phyloP scores from a whole-genome alignment of 2,797 vertebrate species.

The Sebastes trivittatus region DNA sequence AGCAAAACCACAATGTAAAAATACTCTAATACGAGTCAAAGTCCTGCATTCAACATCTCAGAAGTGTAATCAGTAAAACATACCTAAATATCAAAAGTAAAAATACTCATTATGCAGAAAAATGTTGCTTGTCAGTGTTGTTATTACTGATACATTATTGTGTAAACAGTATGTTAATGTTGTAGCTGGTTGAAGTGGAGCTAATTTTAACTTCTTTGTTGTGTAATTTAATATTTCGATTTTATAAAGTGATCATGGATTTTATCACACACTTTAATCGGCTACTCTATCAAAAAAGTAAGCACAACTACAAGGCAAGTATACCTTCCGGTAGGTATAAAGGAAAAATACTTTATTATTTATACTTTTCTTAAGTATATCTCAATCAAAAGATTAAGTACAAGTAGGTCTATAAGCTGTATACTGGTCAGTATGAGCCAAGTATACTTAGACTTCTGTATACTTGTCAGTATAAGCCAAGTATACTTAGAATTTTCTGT shows the following conservation, averaged over 20 bases:
- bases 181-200: not conserved
- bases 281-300: no score
- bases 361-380: no score
- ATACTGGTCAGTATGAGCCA: no score
- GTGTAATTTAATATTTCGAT: not conserved
- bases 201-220: not conserved
- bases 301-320: no score
- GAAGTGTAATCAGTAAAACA: not conserved
- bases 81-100: not conserved
- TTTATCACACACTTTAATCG: not conserved
- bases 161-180: not conserved
- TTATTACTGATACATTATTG: not conserved
- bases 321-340: no score
- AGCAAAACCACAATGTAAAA: constrained; percentile 5
- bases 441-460: no score
- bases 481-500: no score
- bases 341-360: no score
- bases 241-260: not conserved
- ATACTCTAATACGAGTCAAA: not conserved
- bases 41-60: not conserved
- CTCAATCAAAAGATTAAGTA: no score
- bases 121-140: not conserved
- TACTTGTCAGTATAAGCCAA: no score
- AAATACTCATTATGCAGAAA: not conserved
- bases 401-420: no score